Evolutionary conservation across 1,140 invertebrate genomes (phyloP), one percentile per base, ranked within the genome.

Genomic region (Ditylenchus dipsaci): DNA sequence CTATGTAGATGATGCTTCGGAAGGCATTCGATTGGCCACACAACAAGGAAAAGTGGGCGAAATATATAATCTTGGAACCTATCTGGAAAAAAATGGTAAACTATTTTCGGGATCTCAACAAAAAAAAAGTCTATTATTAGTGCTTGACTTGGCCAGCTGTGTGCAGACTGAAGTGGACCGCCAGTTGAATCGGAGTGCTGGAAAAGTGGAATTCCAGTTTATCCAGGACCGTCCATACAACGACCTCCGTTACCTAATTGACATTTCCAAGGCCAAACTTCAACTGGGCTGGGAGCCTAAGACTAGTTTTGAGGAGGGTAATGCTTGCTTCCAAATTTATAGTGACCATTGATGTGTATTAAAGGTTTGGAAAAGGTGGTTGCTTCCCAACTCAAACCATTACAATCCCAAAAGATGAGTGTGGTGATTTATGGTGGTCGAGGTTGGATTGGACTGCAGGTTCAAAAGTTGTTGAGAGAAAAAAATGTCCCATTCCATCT

Each of bases 41-140:
- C 80, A 84, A 60, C 73, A 73, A 19, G 83, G 83, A 21, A 59
- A 61, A 27, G 53, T 79, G 9, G 78, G 83, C 0, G 78, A 84
- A 67, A 74, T 84, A 27, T 84, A 84, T 65, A 84, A 84, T 65
- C 70, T 84, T 49, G 83, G 83, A 13, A 81, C 83, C 9, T 82
- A 83, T 26, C 76, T 71, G 38, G 79, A 80, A 58, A 80, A 77
- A 63, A 81, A 80, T 43, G 79, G 78, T 79, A 58, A 53, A 19
- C 27, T 19, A 45, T 5, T 61, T 61, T 29, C 1, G 3, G 17
- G 27, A 38, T 38, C 33, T 38, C 33, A 38, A 11, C 33, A n/a
- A n/a, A 33, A 61, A 61, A 9, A 68, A 68, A 15, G 1, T 43
- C 15, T 23, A 65, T 26, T 21, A 30, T 82, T 53, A 81, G 80